phyloP scores from a whole-genome alignment of 2,888 invertebrate species.

The Sesia apiformis region DNA sequence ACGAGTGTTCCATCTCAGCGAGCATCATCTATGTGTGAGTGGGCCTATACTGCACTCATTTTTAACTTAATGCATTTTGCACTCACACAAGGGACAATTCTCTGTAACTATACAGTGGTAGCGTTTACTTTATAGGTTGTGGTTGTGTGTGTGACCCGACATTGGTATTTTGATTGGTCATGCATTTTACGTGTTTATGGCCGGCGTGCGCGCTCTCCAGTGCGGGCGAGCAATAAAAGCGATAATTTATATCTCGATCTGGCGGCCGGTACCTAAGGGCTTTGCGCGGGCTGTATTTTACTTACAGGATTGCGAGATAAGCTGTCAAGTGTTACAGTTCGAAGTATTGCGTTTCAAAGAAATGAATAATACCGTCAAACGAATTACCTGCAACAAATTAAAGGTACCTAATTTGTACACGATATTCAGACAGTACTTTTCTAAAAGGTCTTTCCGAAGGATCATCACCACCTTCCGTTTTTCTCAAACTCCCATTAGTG shows the following conservation, averaged over 20 bases:
- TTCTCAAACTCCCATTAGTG: too few species aligned
- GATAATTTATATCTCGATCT: conserved; percentile 52
- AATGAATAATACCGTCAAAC: too few species aligned
- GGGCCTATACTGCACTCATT: conserved; percentile 18
- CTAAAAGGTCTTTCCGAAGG: too few species aligned
- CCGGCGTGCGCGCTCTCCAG: conserved; percentile 41
- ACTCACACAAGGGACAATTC: conserved; percentile 20
- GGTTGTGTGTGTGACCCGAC: conserved; percentile 51
- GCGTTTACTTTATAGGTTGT: conserved; percentile 3
- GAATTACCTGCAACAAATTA: too few species aligned
- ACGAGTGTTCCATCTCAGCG: conserved; percentile 69
- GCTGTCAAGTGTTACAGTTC: conserved; percentile 1
- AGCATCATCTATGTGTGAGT: conserved; percentile 40
- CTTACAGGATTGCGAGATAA: conserved; percentile 30
- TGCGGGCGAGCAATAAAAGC: conserved; percentile 57
- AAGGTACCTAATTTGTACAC: too few species aligned
- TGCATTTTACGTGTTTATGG: conserved; percentile 73
- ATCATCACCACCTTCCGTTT: too few species aligned
- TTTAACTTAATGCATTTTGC: conserved; percentile 40
- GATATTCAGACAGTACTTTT: too few species aligned
- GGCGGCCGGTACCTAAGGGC: conserved; percentile 38
- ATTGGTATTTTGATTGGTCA: conserved; percentile 75
- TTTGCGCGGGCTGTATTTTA: conserved; percentile 35
- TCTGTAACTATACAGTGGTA: conserved; percentile 10
- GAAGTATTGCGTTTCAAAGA: too few species aligned